phyloP scores from a whole-genome alignment of 2,113 vertebrate species.

The Pygoscelis antarcticus region DNA sequence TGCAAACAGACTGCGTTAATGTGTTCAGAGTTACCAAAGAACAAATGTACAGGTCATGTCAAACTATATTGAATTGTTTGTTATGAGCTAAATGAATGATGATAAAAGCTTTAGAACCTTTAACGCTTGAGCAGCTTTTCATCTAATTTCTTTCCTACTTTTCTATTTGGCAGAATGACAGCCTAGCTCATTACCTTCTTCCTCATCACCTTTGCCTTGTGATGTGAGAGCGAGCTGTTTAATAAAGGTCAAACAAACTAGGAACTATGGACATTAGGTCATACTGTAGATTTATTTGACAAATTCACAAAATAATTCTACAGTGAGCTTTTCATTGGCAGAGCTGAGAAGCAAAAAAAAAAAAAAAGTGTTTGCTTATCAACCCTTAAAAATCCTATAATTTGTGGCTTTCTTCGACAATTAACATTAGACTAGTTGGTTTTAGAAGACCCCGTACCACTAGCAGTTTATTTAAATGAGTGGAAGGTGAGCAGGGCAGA shows the following conservation, averaged over 20 bases:
- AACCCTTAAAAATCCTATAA: not conserved
- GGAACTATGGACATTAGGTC: not conserved
- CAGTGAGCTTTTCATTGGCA: not conserved
- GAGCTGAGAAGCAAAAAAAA: not conserved
- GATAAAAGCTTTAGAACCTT: slow-evolving; percentile 47
- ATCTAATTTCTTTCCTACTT: slow-evolving; percentile 40
- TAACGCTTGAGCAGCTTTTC: slow-evolving; percentile 47
- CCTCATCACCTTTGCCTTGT: not conserved
- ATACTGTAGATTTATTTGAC: not conserved
- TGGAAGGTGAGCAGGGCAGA: not conserved
- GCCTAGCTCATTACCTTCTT: not conserved
- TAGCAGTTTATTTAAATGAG: not conserved
- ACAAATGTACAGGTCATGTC: slow-evolving; percentile 28
- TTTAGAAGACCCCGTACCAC: not conserved
- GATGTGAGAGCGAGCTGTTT: not conserved
- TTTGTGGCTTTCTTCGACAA: not conserved
- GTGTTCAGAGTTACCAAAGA: not conserved
- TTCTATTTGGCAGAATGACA: not conserved
- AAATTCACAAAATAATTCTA: not conserved
- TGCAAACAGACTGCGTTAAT: slow-evolving; percentile 48
- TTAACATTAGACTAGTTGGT: not conserved
- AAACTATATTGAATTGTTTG: slow-evolving; percentile 55
- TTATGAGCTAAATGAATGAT: slow-evolving; percentile 61
- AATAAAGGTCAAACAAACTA: slow-evolving; percentile 19
- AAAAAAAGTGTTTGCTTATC: not conserved